Conservation (phyloP, 2,888 invertebrate species). For the Philaethria dido region DNA sequence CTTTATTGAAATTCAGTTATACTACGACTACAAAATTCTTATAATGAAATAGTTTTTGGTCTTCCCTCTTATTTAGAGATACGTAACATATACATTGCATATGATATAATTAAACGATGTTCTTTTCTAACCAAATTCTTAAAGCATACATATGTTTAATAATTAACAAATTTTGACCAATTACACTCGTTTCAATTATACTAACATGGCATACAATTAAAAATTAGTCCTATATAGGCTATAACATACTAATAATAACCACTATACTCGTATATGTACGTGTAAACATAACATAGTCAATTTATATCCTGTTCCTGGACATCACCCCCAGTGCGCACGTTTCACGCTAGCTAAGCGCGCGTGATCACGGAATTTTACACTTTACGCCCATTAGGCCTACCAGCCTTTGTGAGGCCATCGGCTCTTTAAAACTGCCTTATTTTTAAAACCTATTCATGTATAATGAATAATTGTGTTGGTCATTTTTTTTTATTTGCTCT, state of each 20-base stretch:
- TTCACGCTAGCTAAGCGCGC: slow-evolving; percentile 53
- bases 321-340: slow-evolving; percentile 51
- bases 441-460: slow-evolving; percentile 40
- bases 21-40: too few relatives aligned
- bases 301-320: slow-evolving; percentile 49
- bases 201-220: neutral
- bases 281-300: slow-evolving; percentile 38
- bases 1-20: too few relatives aligned
- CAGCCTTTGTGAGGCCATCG: slow-evolving; percentile 55
- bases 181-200: too few relatives aligned
- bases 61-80: too few relatives aligned
- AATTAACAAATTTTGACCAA: too few relatives aligned
- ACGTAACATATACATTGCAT: too few relatives aligned
- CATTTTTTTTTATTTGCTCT: slow-evolving; percentile 17
- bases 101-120: too few relatives aligned
- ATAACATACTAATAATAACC: slow-evolving; percentile 10
- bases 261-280: neutral
- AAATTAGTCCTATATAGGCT: neutral
- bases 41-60: too few relatives aligned
- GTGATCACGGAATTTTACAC: slow-evolving; percentile 54
- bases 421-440: slow-evolving; percentile 45
- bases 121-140: too few relatives aligned
- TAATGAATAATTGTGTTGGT: slow-evolving; percentile 14
- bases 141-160: too few relatives aligned
- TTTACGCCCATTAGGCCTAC: slow-evolving; percentile 58